phyloP scores from a whole-genome alignment of 2,797 vertebrate genomes.

The Tenualosa ilisha region DNA sequence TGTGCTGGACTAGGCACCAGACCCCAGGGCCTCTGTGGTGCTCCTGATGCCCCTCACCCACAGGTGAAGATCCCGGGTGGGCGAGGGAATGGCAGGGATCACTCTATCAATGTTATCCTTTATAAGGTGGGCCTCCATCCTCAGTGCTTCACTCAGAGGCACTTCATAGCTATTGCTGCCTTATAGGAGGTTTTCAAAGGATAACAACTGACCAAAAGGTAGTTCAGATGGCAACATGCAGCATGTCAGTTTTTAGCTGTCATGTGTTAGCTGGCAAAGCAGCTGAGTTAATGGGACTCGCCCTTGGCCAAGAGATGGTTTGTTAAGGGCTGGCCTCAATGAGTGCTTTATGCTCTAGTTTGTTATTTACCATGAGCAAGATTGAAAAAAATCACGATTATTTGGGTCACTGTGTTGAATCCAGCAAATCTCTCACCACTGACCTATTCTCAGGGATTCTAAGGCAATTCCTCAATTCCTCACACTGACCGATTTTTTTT shows the following conservation, averaged over 20 bases:
- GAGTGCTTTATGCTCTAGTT: neutral
- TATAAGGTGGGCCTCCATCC: conserved; percentile 80
- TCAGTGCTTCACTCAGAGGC: neutral
- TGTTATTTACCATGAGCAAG: neutral
- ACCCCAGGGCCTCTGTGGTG: conserved; percentile 99
- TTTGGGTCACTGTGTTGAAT: conserved; percentile 8
- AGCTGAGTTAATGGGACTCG: neutral
- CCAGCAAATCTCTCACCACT: neutral
- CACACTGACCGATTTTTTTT: neutral
- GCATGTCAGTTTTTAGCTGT: neutral
- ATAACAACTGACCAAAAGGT: neutral
- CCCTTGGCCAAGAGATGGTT: neutral
- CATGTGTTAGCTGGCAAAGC: neutral
- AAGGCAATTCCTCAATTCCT: neutral
- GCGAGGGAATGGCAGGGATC: conserved; percentile 99
- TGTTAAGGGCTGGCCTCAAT: neutral
- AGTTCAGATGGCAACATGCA: neutral
- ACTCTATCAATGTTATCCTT: conserved; percentile 90
- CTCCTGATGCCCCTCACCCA: conserved; percentile 99
- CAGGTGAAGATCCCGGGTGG: conserved; percentile 99
- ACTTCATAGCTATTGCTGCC: neutral
- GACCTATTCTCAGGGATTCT: neutral
- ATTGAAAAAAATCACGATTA: neutral
- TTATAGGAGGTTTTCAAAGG: neutral
- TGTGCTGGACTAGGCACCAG: conserved; percentile 88